Percentiles rank a stretch among this genome's conserved stretches.
phyloP scores from a whole-genome alignment of 1,140 invertebrate genomes.

The Heliconius himera region DNA sequence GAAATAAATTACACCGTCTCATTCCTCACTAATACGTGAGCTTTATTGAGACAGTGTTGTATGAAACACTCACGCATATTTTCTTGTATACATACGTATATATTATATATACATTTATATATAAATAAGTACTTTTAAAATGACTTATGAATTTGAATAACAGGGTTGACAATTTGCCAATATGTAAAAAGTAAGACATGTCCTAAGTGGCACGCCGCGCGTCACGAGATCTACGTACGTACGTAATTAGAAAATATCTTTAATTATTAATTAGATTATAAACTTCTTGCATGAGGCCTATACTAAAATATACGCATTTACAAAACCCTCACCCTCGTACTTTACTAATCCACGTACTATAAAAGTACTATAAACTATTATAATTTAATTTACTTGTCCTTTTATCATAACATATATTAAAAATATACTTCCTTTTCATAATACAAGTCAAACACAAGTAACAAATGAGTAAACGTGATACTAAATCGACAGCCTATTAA shows the following conservation, averaged over 20 bases:
- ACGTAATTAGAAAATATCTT: too few species aligned
- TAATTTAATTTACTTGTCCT: too few species aligned
- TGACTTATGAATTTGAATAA: neutral
- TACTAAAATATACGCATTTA: too few species aligned
- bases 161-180: neutral
- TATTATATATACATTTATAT: neutral
- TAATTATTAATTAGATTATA: too few species aligned
- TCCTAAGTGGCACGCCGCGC: too few species aligned
- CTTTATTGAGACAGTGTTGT: conserved; percentile 5
- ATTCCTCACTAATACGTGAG: neutral
- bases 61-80: neutral
- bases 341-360: too few species aligned
- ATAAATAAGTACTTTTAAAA: neutral
- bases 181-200: neutral
- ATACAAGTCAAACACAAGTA: neutral
- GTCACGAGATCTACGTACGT: too few species aligned
- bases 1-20: neutral
- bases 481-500: neutral
- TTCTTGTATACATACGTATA: neutral
- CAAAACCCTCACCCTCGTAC: too few species aligned
- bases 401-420: neutral
- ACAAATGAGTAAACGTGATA: neutral
- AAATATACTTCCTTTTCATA: neutral
- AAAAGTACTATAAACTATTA: too few species aligned
- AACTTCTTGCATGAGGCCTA: too few species aligned